Conservation (phyloP, 2,888 invertebrate genomes). For the Lypha dubia region DNA sequence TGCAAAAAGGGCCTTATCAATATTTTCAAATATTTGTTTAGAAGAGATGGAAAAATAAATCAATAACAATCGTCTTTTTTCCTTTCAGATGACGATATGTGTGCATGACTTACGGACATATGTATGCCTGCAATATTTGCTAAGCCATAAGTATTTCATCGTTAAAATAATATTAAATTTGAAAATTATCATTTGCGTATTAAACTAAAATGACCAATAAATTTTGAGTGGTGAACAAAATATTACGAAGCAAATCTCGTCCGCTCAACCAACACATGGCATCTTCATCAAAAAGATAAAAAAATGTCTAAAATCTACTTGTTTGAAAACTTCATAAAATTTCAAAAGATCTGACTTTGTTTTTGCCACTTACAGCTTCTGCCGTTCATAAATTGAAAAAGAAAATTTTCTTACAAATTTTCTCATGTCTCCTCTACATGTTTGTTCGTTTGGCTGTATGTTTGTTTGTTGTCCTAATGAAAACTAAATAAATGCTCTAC, state of each 20-base stretch:
- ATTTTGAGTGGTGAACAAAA: background rate
- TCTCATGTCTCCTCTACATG: slow-evolving; percentile 50
- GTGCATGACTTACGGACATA: too few relatives aligned
- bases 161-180: too few relatives aligned
- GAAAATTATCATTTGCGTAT: background rate
- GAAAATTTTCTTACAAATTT: slow-evolving; percentile 57
- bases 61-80: too few relatives aligned
- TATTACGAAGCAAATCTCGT: too few relatives aligned
- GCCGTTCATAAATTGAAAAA: slow-evolving; percentile 38
- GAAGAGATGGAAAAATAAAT: too few relatives aligned
- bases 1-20: too few relatives aligned
- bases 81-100: too few relatives aligned
- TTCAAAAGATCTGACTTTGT: slow-evolving; percentile 1
- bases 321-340: slow-evolving; percentile 32
- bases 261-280: background rate
- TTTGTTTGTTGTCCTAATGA: slow-evolving; percentile 61
- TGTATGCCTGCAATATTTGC: too few relatives aligned
- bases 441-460: slow-evolving; percentile 53
- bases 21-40: too few relatives aligned
- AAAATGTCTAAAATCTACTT: slow-evolving; percentile 4
- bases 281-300: background rate
- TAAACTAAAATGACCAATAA: background rate
- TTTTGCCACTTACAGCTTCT: slow-evolving; percentile 16
- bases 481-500: slow-evolving; percentile 42
- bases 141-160: too few relatives aligned